Base-by-base conservation (phyloP, 53 echinoderm and acorn worm genomes). In the Glandiceps talaboti region DNA sequence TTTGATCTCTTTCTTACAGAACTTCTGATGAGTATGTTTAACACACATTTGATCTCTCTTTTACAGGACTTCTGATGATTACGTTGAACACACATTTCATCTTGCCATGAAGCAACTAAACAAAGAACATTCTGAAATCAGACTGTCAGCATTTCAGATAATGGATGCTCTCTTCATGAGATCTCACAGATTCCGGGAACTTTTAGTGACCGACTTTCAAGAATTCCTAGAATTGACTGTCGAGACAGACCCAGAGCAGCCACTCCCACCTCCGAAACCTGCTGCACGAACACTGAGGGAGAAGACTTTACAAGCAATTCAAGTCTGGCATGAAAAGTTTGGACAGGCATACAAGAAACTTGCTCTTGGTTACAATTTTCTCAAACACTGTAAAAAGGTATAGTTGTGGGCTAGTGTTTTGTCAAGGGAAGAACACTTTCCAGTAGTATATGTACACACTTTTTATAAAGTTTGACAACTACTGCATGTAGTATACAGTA, bases 341-440 rank as follows among this genome's bases (percentile, higher is more conserved):
- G 93, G 97, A 30, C 87, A 93, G 83, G 91, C 93, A 0, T 97
- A 97, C 86, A 97, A 93, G 84, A 97, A 97, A 73, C 84, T 97
- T 14, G 89, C 88, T n/a, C 87, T 97, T 75, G 97, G 97, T 14
- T 97, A 93, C 80, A 93, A 91, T 79, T 97, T 85, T 76, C 82
- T 97, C 30, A 91, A 93, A 77, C 85, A 91, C 81, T 87, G 86
- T 32, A 97, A 93, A 85, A 91, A 86, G 93, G 97, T 93, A 84
- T 74, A n/a, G n/a, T n/a, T n/a, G n/a, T n/a, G n/a, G n/a, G n/a
- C n/a, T n/a, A n/a, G n/a, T n/a, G n/a, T n/a, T n/a, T n/a, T n/a
- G n/a, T n/a, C n/a, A n/a, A n/a, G n/a, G n/a, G n/a, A n/a, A n/a
- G n/a, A n/a, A n/a, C n/a, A n/a, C n/a, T n/a, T n/a, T n/a, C n/a